Evolutionary conservation across 2,113 vertebrate genomes (phyloP).

Genomic region (Pampusana beccarii): DNA sequence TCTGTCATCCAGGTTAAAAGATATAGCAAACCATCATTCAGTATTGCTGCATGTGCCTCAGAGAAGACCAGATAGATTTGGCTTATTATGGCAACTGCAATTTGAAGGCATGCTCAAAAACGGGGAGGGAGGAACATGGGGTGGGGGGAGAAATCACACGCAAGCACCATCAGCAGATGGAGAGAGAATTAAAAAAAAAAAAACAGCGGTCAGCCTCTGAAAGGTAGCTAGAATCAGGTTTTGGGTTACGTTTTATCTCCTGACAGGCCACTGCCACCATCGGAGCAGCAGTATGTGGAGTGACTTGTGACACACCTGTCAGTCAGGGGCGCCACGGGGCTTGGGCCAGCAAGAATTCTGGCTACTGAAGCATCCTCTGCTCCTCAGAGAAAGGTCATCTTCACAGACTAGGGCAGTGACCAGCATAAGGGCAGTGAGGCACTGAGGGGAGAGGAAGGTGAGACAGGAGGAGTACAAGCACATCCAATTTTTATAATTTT

Average conservation of each 20-base stretch:
- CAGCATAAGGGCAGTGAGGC: neutral
- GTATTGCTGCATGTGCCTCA: neutral
- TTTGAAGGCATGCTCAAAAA: neutral
- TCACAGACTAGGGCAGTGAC: rapidly evolving
- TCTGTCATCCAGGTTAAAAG: neutral
- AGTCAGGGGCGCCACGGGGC: rapidly evolving
- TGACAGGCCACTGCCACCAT: rapidly evolving
- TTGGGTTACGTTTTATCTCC: neutral
- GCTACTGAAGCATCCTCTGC: neutral
- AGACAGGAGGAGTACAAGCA: neutral
- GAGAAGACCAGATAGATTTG: neutral
- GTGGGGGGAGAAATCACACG: no score
- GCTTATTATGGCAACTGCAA: neutral
- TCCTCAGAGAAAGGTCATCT: neutral
- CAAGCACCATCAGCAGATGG: neutral
- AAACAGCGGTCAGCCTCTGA: neutral
- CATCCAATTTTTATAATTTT: neutral
- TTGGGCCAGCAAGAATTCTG: rapidly evolving
- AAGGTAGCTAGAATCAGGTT: neutral
- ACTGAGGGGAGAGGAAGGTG: neutral
- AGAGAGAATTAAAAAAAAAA: neutral
- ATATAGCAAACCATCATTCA: neutral
- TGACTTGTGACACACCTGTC: neutral
- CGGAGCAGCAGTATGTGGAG: neutral
- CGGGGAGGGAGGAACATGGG: no score